These are phyloP conservation scores for Peromyscus maniculatus DNA, from an alignment of 2,113 vertebrate species.

Conservation along the genomic window DNA sequence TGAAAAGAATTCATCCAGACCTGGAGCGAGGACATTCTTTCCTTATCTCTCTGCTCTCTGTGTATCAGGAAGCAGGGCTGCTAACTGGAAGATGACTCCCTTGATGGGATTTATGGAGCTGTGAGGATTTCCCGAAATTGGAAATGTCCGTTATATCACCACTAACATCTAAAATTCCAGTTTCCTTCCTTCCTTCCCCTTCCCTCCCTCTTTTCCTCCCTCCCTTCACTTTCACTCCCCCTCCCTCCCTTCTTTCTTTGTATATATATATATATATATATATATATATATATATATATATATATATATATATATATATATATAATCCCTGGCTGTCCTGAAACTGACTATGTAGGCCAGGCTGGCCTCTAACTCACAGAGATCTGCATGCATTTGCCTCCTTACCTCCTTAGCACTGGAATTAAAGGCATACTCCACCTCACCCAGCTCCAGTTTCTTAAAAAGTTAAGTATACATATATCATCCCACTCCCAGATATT, in stretches of 20 bases:
- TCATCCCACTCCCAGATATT: slow-evolving; percentile 26
- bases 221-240: background rate
- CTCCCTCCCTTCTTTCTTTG: background rate
- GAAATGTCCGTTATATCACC: background rate
- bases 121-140: background rate
- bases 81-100: background rate
- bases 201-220: background rate
- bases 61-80: background rate
- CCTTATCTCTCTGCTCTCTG: background rate
- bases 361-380: background rate
- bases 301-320: too few species aligned
- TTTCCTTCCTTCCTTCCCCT: background rate
- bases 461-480: background rate
- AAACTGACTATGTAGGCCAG: background rate
- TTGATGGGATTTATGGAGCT: background rate
- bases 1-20: background rate
- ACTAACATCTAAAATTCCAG: slow-evolving; percentile 12
- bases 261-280: too few species aligned
- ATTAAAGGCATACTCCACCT: background rate
- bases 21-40: background rate
- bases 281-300: too few species aligned
- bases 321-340: background rate
- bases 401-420: too few species aligned
- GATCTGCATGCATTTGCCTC: background rate
- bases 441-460: background rate